Percentiles rank a stretch among this genome's conserved stretches.
Conservation (phyloP, 2,113 vertebrate species). For the Dendrocopos noguchii region DNA sequence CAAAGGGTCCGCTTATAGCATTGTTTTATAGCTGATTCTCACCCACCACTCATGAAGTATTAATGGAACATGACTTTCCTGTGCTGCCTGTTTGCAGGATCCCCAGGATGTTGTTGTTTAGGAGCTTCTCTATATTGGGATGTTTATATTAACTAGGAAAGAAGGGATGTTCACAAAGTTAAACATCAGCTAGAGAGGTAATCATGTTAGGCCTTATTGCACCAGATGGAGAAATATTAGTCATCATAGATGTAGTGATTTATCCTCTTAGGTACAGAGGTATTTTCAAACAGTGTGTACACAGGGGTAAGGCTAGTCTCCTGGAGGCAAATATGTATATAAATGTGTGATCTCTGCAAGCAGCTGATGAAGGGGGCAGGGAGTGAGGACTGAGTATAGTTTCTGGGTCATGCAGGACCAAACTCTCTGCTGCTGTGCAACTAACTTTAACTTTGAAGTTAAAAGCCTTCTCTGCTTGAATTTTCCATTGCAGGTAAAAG, state of each 20-base stretch:
- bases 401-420: not conserved
- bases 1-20: not conserved
- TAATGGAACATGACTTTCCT: not conserved
- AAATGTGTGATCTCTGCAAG: not conserved
- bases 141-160: not conserved
- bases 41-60: not conserved
- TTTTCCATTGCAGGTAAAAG: not conserved
- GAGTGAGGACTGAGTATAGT: rapidly evolving
- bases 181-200: not conserved
- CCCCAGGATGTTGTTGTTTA: not conserved
- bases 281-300: not conserved
- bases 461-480: not conserved
- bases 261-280: not conserved
- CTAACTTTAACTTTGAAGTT: not conserved
- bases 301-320: not conserved
- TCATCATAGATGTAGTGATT: not conserved
- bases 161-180: not conserved
- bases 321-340: not conserved
- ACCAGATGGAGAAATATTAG: not conserved
- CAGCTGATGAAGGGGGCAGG: not conserved
- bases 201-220: not conserved
- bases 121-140: not conserved
- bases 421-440: not conserved
- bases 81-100: not conserved
- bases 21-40: not conserved